A percentile compares a stretch with the other conserved stretches of the same genome.
Evolutionary conservation across 2,113 vertebrate species (phyloP).

Genomic region (Lathamus discolor): DNA sequence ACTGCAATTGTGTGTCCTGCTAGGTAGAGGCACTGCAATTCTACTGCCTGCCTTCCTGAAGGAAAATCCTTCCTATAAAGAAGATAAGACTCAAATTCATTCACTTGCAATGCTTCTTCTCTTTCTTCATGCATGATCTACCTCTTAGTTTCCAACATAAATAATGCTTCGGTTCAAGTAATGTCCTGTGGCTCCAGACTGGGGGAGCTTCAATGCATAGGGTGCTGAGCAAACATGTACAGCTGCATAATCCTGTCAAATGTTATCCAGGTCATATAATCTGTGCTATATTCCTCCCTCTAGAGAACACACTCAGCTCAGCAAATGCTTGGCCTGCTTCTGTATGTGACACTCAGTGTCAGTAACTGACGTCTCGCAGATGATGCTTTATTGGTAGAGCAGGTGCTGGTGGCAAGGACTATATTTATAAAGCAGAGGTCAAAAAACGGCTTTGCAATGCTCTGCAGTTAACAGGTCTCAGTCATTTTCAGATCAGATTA

Average conservation of each 20-base stretch:
- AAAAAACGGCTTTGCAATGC: conserved; percentile 4
- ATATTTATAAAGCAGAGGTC: conserved; percentile 26
- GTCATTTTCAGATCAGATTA: neutral
- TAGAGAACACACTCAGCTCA: neutral
- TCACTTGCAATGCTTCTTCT: neutral
- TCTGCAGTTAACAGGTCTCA: neutral
- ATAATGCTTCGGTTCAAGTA: conserved; percentile 36
- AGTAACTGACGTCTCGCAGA: conserved; percentile 32
- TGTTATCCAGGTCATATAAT: conserved; percentile 36
- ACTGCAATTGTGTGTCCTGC: neutral
- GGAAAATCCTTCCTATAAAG: neutral
- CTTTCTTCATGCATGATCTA: neutral
- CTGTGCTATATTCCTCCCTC: neutral
- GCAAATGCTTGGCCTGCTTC: conserved; percentile 26
- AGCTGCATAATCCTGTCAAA: conserved; percentile 39
- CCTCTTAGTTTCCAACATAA: conserved; percentile 9
- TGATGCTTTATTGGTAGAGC: conserved; percentile 40
- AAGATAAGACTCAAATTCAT: neutral
- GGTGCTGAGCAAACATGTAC: conserved; percentile 39
- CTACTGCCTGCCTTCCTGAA: neutral
- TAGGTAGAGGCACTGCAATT: neutral
- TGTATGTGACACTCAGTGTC: conserved; percentile 1
- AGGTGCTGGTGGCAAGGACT: conserved; percentile 20
- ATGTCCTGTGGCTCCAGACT: conserved; percentile 2
- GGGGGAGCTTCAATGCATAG: neutral